phyloP scores from a whole-genome alignment of 1,140 invertebrate species.

The Drosophila arizonae region DNA sequence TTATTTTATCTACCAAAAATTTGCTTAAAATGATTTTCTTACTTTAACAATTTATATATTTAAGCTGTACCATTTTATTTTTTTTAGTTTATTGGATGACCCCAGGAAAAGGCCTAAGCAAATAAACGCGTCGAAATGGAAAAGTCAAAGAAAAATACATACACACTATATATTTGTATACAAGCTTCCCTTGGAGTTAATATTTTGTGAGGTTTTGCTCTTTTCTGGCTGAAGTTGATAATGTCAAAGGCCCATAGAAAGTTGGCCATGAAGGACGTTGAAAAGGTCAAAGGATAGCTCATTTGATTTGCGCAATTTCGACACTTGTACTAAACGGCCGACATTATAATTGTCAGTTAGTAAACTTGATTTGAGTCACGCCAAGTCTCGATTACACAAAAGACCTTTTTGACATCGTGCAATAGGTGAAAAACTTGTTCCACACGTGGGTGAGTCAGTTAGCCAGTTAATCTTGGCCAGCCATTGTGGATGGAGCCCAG shows the following conservation, averaged over 20 bases:
- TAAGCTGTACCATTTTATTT: conserved; percentile 37
- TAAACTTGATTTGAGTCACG: conserved; percentile 45
- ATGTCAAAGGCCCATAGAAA: conserved; percentile 46
- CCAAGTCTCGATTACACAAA: conserved; percentile 47
- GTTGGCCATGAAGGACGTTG: not conserved
- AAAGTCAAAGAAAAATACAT: not conserved
- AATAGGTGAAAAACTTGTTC: conserved; percentile 57
- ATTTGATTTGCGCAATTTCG: not conserved
- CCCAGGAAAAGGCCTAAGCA: conserved; percentile 24
- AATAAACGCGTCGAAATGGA: conserved; percentile 36
- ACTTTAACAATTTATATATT: conserved; percentile 16
- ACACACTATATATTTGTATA: not conserved
- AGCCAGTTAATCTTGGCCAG: conserved; percentile 37
- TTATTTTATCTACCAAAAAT: no score
- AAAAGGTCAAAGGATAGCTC: conserved; percentile 47
- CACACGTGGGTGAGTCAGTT: conserved; percentile 62
- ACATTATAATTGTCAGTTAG: conserved; percentile 31
- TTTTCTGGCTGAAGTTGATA: conserved; percentile 18
- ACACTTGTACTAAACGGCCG: not conserved
- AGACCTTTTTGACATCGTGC: conserved; percentile 26
- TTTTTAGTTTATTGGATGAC: conserved; percentile 18
- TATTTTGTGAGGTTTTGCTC: not conserved
- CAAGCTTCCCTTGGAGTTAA: not conserved
- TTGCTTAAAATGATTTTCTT: no score
- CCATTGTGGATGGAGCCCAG: conserved; percentile 27